A percentile compares a stretch with the other conserved stretches of the same genome.
phyloP scores from a whole-genome alignment of 2,113 vertebrate species.

The Mystacornis crossleyi region DNA sequence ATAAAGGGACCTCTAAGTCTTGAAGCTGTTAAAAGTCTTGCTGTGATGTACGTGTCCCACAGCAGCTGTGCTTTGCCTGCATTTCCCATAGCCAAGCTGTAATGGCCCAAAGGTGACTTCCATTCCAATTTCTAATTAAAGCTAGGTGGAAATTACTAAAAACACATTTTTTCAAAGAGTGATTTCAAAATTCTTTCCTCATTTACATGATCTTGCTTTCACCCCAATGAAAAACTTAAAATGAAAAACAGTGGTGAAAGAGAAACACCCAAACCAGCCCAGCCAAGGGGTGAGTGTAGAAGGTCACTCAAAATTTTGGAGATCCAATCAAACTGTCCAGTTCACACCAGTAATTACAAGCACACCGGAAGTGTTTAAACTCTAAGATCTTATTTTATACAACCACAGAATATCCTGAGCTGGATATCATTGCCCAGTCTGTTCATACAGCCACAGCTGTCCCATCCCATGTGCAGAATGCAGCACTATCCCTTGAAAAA shows the following conservation, averaged over 20 bases:
- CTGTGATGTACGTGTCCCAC: background rate
- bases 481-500: background rate
- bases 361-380: background rate
- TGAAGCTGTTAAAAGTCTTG: background rate
- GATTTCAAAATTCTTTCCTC: background rate
- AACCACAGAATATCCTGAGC: background rate
- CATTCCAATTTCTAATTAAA: background rate
- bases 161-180: background rate
- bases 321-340: background rate
- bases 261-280: background rate
- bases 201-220: background rate
- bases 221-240: background rate
- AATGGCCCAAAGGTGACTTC: background rate
- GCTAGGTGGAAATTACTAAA: background rate
- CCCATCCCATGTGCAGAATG: background rate
- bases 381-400: background rate
- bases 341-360: background rate
- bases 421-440: background rate
- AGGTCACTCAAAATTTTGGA: background rate
- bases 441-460: background rate
- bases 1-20: background rate
- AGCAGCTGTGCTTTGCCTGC: background rate
- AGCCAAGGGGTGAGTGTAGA: background rate
- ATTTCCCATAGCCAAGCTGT: rapidly evolving
- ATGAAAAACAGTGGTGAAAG: background rate